phyloP scores from a whole-genome alignment of 2,113 vertebrate genomes.

The Otocyon megalotis region DNA sequence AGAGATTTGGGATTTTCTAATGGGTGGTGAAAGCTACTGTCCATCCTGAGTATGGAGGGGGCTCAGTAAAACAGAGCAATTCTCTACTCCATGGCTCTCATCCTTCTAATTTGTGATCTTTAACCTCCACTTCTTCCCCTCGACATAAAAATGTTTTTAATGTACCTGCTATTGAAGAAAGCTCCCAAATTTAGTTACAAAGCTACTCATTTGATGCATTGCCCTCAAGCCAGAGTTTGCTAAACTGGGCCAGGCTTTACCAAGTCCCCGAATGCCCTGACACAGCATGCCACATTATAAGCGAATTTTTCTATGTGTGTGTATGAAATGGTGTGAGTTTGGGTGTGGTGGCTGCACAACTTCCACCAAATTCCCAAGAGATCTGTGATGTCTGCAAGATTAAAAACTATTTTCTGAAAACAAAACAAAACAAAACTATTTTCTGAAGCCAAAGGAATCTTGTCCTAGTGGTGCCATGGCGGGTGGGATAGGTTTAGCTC shows the following conservation, averaged over 20 bases:
- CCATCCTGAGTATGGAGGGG: neutral
- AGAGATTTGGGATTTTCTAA: constrained; percentile 73
- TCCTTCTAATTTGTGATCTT: neutral
- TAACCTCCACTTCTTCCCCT: neutral
- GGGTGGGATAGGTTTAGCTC: neutral
- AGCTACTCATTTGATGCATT: neutral
- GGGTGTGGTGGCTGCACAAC: neutral
- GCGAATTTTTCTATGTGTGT: neutral
- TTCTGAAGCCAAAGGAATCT: constrained; percentile 1
- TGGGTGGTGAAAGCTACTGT: neutral
- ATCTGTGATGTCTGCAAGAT: neutral
- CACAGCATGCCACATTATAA: neutral
- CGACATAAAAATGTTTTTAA: neutral
- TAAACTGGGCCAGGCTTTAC: neutral
- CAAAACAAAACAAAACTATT: neutral
- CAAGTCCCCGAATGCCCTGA: neutral
- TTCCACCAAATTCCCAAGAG: neutral
- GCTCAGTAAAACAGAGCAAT: neutral
- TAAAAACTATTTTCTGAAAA: constrained; percentile 16
- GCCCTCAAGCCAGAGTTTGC: neutral
- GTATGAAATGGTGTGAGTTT: neutral
- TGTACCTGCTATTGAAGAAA: neutral
- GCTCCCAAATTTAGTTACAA: neutral
- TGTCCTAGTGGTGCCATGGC: too few species aligned
- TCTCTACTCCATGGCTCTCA: neutral